Base-by-base conservation (phyloP, 1,140 invertebrate genomes). In the Bilobella aurantiaca region DNA sequence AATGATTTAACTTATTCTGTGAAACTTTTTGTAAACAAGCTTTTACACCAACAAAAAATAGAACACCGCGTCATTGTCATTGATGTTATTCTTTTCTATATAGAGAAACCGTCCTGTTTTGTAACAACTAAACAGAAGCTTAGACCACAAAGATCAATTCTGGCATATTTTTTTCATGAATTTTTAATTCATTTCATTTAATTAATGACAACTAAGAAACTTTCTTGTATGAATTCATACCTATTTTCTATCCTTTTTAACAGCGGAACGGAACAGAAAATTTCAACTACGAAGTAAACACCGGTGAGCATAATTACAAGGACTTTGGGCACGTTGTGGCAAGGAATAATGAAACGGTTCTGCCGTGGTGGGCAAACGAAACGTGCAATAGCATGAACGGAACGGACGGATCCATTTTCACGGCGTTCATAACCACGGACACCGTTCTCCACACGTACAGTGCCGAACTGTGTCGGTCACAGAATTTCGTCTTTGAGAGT, bases 401-500 rank as follows among this genome's bases (percentile, higher is more conserved):
- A 2, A 88, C 86, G 0, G 89, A 91, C 73, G 84, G 86, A 0
- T 87, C 87, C 0, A 83, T 90, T 2, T 90, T 90, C 75, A 80
- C 87, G 3, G 86, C 88, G 0, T 83, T 83, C 66, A 75, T 86
- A n/a, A 82, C 79, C 77, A 57, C 31, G 29, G 64, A 70, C 16
- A 69, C 71, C 0, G 68, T 64, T 23, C 57, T 71, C 3, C 37
- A 42, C 61, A 53, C 47, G 3, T 70, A 63, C 42, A 28, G 23
- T 27, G 49, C 69, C 16, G 66, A 68, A 49, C 12, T 67, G 2
- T 67, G 69, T 63, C 65, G 85, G 70, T 82, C 84, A 0, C 75
- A 89, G n/a, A 79, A 78, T 21, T 81, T 86, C 0, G 77, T 78
- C 63, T 89, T 80, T 72, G 77, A 81, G 47, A 78, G 78, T 49